Conservation (phyloP, 2,797 vertebrate species). For the Sciaenops ocellatus region DNA sequence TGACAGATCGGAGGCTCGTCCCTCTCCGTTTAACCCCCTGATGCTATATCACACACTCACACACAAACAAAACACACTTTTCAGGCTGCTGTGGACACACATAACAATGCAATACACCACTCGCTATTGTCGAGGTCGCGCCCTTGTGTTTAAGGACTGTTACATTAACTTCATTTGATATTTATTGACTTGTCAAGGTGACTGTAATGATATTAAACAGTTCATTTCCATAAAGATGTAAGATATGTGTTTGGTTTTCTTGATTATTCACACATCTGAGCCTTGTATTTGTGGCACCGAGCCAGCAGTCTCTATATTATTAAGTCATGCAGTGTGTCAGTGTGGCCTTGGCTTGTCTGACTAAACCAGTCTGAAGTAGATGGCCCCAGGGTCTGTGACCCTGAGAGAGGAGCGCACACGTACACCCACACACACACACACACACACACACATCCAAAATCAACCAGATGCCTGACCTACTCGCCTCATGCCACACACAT, state of each 20-base stretch:
- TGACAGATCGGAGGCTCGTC: slow-evolving; percentile 80
- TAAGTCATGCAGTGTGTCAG: slow-evolving; percentile 74
- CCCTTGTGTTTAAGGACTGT: slow-evolving; percentile 71
- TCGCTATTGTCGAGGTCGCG: slow-evolving; percentile 63
- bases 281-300: slow-evolving; percentile 39
- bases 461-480: slow-evolving; percentile 61
- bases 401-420: slow-evolving; percentile 48
- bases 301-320: slow-evolving; percentile 65
- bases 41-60: slow-evolving; percentile 65
- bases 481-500: slow-evolving; percentile 47
- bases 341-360: slow-evolving; percentile 78
- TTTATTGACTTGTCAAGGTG: slow-evolving; percentile 77
- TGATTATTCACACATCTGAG: slow-evolving; percentile 51
- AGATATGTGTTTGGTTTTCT: slow-evolving; percentile 43
- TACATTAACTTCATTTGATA: slow-evolving; percentile 63
- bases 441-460: slow-evolving; percentile 57
- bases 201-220: slow-evolving; percentile 66
- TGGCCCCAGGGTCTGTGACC: slow-evolving; percentile 76
- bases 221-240: slow-evolving; percentile 70
- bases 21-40: slow-evolving; percentile 72
- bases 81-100: slow-evolving; percentile 51
- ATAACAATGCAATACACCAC: slow-evolving; percentile 53
- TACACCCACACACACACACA: slow-evolving; percentile 40
- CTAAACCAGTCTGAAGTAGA: slow-evolving; percentile 70
- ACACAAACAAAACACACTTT: slow-evolving; percentile 62